Evolutionary conservation across 2,888 invertebrate genomes (phyloP).

Genomic region (Drosophila affinis): DNA sequence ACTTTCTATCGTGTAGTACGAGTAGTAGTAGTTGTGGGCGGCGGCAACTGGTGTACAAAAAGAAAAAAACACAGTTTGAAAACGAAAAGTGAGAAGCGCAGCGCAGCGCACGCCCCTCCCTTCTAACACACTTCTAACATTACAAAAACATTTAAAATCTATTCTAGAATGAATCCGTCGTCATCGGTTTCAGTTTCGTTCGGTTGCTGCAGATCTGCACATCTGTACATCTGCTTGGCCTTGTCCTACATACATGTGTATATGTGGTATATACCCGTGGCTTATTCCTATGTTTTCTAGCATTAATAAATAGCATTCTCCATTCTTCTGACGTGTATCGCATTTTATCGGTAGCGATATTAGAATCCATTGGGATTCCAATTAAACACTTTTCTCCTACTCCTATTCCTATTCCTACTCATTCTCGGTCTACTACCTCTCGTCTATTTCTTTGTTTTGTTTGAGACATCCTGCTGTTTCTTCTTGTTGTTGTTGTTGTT

Average conservation of each 20-base stretch:
- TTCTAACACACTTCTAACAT: conserved; percentile 4
- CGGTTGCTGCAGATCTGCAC: not conserved
- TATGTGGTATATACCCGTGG: conserved; percentile 3
- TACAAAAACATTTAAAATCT: not conserved
- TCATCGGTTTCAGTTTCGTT: not conserved
- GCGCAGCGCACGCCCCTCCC: conserved; percentile 22
- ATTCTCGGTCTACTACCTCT: not conserved
- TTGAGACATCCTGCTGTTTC: not conserved
- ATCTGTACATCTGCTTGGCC: not conserved
- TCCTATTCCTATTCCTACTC: conserved; percentile 6
- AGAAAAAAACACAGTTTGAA: conserved; percentile 25
- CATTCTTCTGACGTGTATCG: not conserved
- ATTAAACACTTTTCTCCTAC: conserved; percentile 4
- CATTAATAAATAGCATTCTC: conserved; percentile 46
- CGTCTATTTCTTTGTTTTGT: conserved; percentile 6
- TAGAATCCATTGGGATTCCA: not conserved
- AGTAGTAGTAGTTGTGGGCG: conserved; percentile 53
- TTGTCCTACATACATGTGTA: conserved; percentile 31
- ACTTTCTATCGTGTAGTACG: not conserved
- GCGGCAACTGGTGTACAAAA: conserved; percentile 60
- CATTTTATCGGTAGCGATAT: not conserved
- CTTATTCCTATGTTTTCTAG: conserved; percentile 17
- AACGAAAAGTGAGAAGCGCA: conserved; percentile 37
- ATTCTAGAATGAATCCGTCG: not conserved
- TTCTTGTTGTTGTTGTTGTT: not conserved